phyloP scores from a whole-genome alignment of 2,888 invertebrate genomes.

The Mayetiola destructor region DNA sequence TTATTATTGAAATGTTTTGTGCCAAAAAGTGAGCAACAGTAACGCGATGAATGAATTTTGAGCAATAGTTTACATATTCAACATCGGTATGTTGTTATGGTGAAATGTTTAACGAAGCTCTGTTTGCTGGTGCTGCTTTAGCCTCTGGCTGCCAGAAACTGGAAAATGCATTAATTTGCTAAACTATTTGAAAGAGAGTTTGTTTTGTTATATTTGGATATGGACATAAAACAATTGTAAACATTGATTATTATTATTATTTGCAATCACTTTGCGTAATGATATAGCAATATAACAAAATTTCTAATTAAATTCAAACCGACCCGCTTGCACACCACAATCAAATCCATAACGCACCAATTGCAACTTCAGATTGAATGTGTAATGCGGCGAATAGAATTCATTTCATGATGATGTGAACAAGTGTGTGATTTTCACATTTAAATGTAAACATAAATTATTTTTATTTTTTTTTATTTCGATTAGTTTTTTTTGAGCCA shows the following conservation, averaged over 20 bases:
- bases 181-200: background rate
- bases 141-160: background rate
- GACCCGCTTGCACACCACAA: background rate
- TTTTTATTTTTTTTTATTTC: no score
- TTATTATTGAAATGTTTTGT: no score
- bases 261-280: background rate
- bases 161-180: background rate
- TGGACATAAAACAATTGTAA: background rate
- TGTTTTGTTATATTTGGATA: background rate
- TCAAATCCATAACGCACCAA: background rate
- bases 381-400: background rate
- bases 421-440: no score
- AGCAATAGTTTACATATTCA: background rate
- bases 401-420: background rate
- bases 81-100: background rate
- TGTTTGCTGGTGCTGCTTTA: background rate
- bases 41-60: no score
- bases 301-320: background rate
- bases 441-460: no score
- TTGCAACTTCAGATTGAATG: background rate
- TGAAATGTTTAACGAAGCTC: background rate
- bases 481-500: no score
- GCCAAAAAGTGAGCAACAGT: no score
- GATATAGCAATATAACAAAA: background rate
- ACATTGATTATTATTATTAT: background rate